Base-by-base conservation (phyloP, 2,888 invertebrate species). In the Aspidiotus destructor region DNA sequence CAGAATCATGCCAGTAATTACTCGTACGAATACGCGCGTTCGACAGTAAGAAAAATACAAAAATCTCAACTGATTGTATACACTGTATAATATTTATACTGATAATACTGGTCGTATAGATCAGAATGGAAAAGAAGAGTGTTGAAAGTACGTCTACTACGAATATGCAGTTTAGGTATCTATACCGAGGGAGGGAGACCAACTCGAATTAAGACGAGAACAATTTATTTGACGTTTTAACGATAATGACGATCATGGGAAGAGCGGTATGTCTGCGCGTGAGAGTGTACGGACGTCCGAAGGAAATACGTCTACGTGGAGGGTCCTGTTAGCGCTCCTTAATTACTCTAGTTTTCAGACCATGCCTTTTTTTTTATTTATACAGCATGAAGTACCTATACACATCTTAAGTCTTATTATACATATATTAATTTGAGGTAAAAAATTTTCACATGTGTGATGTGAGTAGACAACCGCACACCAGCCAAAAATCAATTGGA, bases 171-270 rank as follows among this genome's bases (percentile, higher is more conserved):
- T 28, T 28, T 28, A 28, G 28, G 28, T 28, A 28, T 28, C 28
- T 28, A 28, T 28, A 28, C 28, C 28, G 28, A 28, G 28, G 28
- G 1, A 28, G 28, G 5, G 28, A 5, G 1, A 28, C 28, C 28
- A 3, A 1, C 42, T 65, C 41, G 65, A 65, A 65, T 65, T 65
- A 44, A 65, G 65, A 65, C 28, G 65, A 65, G 65, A 65, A 65
- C 65, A 65, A 65, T 65, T 65, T 65, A 65, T 65, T 65, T 65
- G 65, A 65, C 65, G 65, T 65, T 65, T 65, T 65, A 65, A 65
- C 54, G 65, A 65, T 65, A 44, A 65, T 54, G 65, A 58, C 3
- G 42, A 16, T 42, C 54, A 15, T 57, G 57, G 44, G 57, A 57
- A 65, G 28, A 28, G 65, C 57, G 65, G 53, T 41, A 53, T 53